A percentile compares a stretch with the other conserved stretches of the same genome.
Conservation (phyloP, 1,140 invertebrate species). For the Drosophila arawakana region DNA sequence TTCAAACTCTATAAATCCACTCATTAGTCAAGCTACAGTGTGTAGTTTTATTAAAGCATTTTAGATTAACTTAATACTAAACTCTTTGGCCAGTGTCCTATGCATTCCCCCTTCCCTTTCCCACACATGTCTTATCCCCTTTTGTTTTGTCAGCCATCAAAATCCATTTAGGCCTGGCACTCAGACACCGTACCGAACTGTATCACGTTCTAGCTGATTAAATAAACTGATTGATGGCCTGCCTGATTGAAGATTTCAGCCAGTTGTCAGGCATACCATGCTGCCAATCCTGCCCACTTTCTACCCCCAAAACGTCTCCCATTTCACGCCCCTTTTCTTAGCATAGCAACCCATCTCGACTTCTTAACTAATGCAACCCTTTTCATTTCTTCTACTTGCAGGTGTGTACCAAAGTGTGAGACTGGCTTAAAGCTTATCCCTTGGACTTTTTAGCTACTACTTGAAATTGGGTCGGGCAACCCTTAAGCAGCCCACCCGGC, state of each 20-base stretch:
- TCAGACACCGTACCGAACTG: background rate
- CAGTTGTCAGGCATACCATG: conserved; percentile 39
- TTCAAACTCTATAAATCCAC: too few relatives aligned
- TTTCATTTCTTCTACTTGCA: conserved; percentile 64
- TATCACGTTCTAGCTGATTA: conserved; percentile 38
- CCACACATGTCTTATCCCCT: background rate
- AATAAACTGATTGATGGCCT: conserved; percentile 74
- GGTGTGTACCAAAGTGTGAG: conserved; percentile 60
- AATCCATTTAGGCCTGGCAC: conserved; percentile 19
- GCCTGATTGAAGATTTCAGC: conserved; percentile 74
- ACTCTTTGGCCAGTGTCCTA: background rate
- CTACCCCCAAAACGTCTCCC: background rate
- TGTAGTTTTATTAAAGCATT: too few relatives aligned
- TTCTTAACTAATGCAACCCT: conserved; percentile 71
- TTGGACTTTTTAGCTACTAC: background rate
- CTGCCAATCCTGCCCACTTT: background rate
- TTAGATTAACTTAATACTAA: background rate
- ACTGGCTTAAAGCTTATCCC: conserved; percentile 55
- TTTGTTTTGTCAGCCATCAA: conserved; percentile 18
- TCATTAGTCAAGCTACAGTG: too few relatives aligned
- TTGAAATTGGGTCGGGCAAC: conserved; percentile 27
- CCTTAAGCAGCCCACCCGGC: conserved; percentile 30
- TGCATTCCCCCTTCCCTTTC: too few relatives aligned
- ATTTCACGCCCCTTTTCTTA: background rate
- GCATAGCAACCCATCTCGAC: conserved; percentile 29